phyloP scores from a whole-genome alignment of 2,797 vertebrate species.

The Darevskia nairensis region DNA sequence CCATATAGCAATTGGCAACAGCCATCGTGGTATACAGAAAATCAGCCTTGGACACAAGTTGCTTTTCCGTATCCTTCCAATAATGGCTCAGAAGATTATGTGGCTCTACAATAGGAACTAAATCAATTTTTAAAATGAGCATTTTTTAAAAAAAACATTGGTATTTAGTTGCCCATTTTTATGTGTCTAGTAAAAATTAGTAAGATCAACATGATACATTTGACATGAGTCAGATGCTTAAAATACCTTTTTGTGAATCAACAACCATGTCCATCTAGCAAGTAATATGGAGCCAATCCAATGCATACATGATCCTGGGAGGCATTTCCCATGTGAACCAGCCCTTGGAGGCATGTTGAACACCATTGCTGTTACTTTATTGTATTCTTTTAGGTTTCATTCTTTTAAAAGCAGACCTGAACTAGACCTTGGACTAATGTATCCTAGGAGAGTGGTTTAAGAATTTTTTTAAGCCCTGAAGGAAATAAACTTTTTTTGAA shows the following conservation, averaged over 20 bases:
- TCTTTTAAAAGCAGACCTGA: neutral
- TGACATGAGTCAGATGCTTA: neutral
- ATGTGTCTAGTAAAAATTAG: neutral
- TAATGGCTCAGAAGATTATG: conserved; percentile 34
- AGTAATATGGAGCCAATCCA: neutral
- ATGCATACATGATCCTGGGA: neutral
- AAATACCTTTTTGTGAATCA: neutral
- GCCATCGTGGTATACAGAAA: conserved; percentile 22
- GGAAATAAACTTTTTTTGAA: neutral
- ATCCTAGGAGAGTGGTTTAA: neutral
- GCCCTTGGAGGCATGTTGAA: neutral
- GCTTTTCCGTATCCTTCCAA: conserved; percentile 23
- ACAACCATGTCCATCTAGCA: neutral
- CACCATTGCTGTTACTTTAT: neutral
- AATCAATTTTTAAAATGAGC: neutral
- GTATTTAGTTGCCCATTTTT: neutral
- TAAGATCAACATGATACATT: neutral
- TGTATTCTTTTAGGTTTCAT: neutral
- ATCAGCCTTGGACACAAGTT: conserved; percentile 29
- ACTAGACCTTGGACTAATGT: neutral
- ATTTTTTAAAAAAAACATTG: neutral
- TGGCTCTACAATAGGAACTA: conserved; percentile 54
- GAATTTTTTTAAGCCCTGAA: neutral
- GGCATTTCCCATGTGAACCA: neutral
- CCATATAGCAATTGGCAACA: conserved; percentile 43